A percentile compares a stretch with the other conserved stretches of the same genome.
Evolutionary conservation across 2,113 vertebrate genomes (phyloP).

Genomic region (Entomyzon cyanotis): DNA sequence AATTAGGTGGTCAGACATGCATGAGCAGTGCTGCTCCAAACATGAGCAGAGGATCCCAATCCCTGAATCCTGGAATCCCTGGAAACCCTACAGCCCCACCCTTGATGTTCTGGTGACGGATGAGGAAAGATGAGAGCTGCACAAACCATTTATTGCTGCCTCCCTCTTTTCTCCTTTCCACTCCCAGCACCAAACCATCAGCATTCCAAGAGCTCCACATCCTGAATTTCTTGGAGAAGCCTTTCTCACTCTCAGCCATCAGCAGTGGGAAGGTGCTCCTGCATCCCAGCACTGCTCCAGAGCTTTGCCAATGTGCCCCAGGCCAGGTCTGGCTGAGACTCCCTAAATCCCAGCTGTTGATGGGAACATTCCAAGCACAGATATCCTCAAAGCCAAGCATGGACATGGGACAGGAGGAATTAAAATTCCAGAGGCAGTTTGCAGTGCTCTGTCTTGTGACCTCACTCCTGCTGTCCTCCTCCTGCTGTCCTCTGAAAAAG

Average conservation of each 20-base stretch:
- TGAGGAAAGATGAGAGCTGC: neutral
- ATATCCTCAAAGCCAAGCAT: neutral
- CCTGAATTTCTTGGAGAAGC: neutral
- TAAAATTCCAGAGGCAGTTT: neutral
- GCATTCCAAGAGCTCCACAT: neutral
- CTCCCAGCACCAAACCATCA: neutral
- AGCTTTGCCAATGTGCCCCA: neutral
- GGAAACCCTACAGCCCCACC: neutral
- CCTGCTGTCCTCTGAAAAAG: neutral
- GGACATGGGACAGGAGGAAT: neutral
- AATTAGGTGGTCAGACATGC: neutral
- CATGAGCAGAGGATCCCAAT: neutral
- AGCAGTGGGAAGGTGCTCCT: neutral
- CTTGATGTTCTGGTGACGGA: neutral
- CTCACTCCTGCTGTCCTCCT: neutral
- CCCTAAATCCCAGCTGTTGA: neutral
- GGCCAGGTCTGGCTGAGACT: neutral
- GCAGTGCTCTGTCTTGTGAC: neutral
- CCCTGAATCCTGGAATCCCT: no score
- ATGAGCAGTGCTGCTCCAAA: neutral
- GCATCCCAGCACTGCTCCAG: neutral
- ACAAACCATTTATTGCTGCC: neutral
- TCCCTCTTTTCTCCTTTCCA: neutral
- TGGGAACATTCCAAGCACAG: neutral
- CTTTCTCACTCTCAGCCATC: neutral